phyloP scores from a whole-genome alignment of 2,888 invertebrate species.

The Acronicta aceris region DNA sequence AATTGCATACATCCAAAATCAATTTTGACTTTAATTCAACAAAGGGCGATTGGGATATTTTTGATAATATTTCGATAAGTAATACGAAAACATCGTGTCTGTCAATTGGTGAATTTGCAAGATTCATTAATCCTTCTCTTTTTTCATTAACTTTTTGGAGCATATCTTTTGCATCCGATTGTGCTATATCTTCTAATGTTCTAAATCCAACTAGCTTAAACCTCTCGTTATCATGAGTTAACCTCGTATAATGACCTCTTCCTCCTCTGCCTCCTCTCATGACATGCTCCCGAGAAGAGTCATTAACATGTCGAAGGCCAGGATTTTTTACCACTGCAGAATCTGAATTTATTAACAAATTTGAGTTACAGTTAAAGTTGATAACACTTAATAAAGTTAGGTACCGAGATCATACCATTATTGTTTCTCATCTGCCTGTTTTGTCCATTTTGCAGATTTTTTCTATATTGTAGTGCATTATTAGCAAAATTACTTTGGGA shows the following conservation, averaged over 20 bases:
- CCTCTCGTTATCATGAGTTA: slow-evolving; percentile 11
- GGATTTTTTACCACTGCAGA: background rate
- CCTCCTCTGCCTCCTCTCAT: background rate
- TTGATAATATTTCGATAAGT: slow-evolving; percentile 76
- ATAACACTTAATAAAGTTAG: background rate
- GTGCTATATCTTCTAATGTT: slow-evolving; percentile 70
- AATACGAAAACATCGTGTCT: slow-evolving; percentile 74
- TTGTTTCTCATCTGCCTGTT: slow-evolving; percentile 8
- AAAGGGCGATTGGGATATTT: slow-evolving; percentile 74
- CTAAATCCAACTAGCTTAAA: slow-evolving; percentile 60
- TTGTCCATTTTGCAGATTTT: background rate
- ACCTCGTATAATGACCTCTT: slow-evolving; percentile 9
- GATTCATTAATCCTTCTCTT: slow-evolving; percentile 69
- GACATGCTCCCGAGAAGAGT: background rate
- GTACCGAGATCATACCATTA: slow-evolving; percentile 16
- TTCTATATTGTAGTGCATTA: background rate
- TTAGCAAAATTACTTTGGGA: background rate
- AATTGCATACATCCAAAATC: slow-evolving; percentile 74
- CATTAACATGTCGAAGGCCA: slow-evolving; percentile 5
- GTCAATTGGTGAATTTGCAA: slow-evolving; percentile 68
- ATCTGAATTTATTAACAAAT: slow-evolving; percentile 22
- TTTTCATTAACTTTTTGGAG: slow-evolving; percentile 70
- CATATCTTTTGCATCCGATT: slow-evolving; percentile 70
- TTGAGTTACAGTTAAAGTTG: background rate
- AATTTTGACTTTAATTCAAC: slow-evolving; percentile 72